Base-by-base conservation (phyloP, 2,888 invertebrate species). In the Thumatha senex region DNA sequence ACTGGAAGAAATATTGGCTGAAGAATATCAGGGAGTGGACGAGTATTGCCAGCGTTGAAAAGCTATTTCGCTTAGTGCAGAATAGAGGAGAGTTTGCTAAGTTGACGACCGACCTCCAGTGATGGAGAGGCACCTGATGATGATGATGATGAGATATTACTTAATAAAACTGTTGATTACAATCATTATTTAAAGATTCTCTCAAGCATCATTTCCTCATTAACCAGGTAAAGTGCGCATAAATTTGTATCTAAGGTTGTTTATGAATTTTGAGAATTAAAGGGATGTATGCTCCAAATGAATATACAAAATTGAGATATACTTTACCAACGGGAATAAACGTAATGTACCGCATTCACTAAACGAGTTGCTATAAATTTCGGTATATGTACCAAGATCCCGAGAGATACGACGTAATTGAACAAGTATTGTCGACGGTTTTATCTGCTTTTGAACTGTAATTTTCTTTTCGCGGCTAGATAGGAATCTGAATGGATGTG, bases 361-460 rank as follows among this genome's bases (percentile, higher is more conserved):
- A 34, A 24, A 40, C 34, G 34, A 29, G 40, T 47, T 34, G 4
- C 13, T 35, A 47, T 40, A 47, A 34, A 47, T 46, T 40, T 46
- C 12, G n/a, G 7, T 7, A 18, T 15, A 24, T 40, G 24, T 18
- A 24, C 46, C 1, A 8, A 14, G 24, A n/a, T 46, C 40, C 33
- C 33, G 10, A 33, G 14, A 31, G 40, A 15, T 18, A 1, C 2
- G 45, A 1, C 9, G 35, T 24, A 13, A 7, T 30, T 11, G 3
- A 14, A 14, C 14, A 14, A 14, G 30, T 4, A 10, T n/a, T 45
- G 7, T 7, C 14, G 11, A 9, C 12, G 24, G 13, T 7, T 18
- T 12, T 24, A 10, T 39, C 11, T 18, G 39, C 24, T 39, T 39
- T 39, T 15, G 24, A 18, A n/a, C 5, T 9, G 38, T 1, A n/a